Evolutionary conservation across 2,113 vertebrate species (phyloP), one percentile per base, ranked within the genome.

Genomic region (Reinhardtius hippoglossoides): DNA sequence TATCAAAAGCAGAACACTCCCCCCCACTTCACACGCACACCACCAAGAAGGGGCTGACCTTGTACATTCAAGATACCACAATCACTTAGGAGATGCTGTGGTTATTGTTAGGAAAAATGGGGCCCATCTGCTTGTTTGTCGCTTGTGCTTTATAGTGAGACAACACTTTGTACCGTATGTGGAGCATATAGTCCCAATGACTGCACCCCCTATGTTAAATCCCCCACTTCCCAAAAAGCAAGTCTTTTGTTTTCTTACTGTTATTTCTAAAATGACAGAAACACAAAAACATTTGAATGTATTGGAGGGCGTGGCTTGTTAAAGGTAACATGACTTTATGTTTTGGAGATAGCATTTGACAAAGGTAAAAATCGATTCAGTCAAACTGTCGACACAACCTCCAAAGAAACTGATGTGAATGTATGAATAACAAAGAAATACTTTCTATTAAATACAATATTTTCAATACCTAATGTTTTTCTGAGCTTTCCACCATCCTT

Each of bases 121-220:
- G 76, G 71, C 70, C 62, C 82, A 89, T 91, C 78, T 90, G 76
- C 86, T 89, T 85, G 50, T 66, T 75, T 67, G 71, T 54, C 48
- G 44, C 74, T 80, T 84, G 76, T 71, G 40, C 37, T 71, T 55
- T 31, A 71, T 40, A 1, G 56, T 50, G 16, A 71, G 27, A 60
- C 27, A 15, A 70, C 4, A 60, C 24, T 55, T 48, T 50, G 23
- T 58, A 21, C 23, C 24, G 31, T 52, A 24, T 67, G 44, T 80
- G 26, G 4, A 59, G 15, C 1, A 0, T 10, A 35, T 21, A n/a
- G 10, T 42, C 0, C 0, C 15, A 7, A 10, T 40, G 7, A 5
- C 1, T 5, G 27, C 27, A 24, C 5, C 16, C 18, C 15, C 20
- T n/a, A 61, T 14, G 26, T 5, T 21, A 15, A 57, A 77, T 16